Percentiles rank a stretch among this genome's conserved stretches.
Evolutionary conservation across 2,797 vertebrate species (phyloP).

Genomic region (Tokudaia tokunoshimensis): DNA sequence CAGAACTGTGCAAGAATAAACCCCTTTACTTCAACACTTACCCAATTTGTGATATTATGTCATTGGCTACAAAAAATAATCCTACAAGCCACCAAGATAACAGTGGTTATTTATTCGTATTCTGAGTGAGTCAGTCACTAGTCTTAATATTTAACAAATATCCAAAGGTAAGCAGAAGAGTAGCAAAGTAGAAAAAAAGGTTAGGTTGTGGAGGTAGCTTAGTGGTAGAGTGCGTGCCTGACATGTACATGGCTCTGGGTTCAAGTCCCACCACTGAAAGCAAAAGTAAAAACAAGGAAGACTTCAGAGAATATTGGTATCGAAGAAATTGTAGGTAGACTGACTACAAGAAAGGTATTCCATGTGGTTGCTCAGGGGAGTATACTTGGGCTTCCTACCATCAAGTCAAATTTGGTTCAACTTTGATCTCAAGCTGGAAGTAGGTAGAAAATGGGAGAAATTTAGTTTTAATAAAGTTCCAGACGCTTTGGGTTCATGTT

Average conservation of each 20-base stretch:
- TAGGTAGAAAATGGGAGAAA: neutral
- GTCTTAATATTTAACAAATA: neutral
- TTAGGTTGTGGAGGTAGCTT: neutral
- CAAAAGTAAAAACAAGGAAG: neutral
- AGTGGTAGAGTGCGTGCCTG: neutral
- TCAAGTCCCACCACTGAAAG: neutral
- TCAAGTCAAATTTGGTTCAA: neutral
- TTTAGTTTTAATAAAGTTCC: constrained; percentile 29
- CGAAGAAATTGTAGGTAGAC: neutral
- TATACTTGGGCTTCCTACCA: neutral
- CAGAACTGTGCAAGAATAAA: neutral
- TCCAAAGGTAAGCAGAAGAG: neutral
- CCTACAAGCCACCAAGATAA: neutral
- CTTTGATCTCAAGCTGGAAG: constrained; percentile 10
- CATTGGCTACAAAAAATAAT: neutral
- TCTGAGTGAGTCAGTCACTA: neutral
- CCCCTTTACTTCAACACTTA: neutral
- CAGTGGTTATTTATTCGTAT: neutral
- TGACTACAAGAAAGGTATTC: neutral
- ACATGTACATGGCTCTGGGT: neutral
- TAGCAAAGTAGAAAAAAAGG: neutral
- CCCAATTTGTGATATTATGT: neutral
- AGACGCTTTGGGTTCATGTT: neutral
- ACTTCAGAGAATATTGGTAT: neutral
- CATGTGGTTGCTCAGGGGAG: neutral